Evolutionary conservation across 2,797 vertebrate genomes (phyloP).

Genomic region (Oceanodroma leucorhoa): DNA sequence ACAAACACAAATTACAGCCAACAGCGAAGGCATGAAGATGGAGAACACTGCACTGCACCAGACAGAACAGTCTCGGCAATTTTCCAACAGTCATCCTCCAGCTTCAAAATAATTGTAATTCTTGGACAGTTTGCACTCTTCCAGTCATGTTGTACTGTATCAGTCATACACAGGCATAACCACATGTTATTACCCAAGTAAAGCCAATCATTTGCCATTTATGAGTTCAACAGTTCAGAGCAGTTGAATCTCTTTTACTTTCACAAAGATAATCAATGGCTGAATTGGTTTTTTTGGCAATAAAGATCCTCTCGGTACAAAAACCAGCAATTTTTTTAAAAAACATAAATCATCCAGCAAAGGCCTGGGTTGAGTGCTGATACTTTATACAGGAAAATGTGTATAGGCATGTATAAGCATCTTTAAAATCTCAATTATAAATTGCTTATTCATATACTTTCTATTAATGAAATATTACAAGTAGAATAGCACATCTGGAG

Average conservation of each 20-base stretch:
- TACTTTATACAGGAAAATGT: background rate
- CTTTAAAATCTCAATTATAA: background rate
- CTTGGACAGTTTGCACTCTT: background rate
- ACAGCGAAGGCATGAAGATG: background rate
- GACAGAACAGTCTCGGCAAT: background rate
- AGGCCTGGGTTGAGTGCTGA: background rate
- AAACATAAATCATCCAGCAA: background rate
- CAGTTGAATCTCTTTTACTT: background rate
- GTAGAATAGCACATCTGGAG: background rate
- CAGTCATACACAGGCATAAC: background rate
- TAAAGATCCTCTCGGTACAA: background rate
- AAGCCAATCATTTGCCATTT: background rate
- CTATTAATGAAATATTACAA: background rate
- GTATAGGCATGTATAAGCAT: background rate
- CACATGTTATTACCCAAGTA: background rate
- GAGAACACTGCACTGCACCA: background rate
- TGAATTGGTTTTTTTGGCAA: background rate
- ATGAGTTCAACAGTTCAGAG: background rate
- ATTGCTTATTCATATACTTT: background rate
- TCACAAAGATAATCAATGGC: background rate
- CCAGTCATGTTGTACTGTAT: background rate
- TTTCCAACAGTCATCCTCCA: background rate
- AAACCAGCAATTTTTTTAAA: background rate
- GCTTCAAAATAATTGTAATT: background rate
- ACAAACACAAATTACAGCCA: background rate